These are phyloP conservation scores for Harpagoxenus sublaevis DNA, from an alignment of 2,888 invertebrate species.

Conservation along the genomic window DNA sequence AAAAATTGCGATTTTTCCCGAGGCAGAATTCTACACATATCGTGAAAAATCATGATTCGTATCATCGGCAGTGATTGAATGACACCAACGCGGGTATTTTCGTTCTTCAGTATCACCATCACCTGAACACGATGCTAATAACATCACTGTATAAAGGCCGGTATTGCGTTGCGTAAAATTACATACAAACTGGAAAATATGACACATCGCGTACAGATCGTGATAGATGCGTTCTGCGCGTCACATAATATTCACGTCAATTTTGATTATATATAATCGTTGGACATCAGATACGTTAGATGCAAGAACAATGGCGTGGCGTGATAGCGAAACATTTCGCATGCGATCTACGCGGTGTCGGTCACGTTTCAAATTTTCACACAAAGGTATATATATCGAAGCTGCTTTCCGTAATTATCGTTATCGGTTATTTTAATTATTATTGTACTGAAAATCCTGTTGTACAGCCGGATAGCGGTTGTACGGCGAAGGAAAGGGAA, in stretches of 20 bases:
- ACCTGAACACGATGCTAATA: not conserved
- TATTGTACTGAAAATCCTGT: not conserved
- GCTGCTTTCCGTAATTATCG: not conserved
- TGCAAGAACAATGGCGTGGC: not conserved
- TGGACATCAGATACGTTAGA: slow-evolving; percentile 25
- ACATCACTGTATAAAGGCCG: not conserved
- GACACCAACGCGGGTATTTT: not conserved
- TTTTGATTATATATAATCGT: slow-evolving; percentile 21
- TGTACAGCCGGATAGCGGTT: not conserved
- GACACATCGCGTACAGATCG: not conserved
- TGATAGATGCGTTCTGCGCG: slow-evolving; percentile 18
- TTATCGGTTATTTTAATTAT: slow-evolving; percentile 16
- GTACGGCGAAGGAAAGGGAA: not conserved
- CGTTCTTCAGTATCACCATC: not conserved
- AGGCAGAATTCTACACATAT: not conserved
- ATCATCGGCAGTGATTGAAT: not conserved
- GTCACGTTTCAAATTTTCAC: not conserved
- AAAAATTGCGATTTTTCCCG: not conserved
- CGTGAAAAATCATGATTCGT: slow-evolving; percentile 15
- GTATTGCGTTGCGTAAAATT: slow-evolving; percentile 33
- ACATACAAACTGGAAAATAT: slow-evolving; percentile 4
- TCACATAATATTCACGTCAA: slow-evolving; percentile 10
- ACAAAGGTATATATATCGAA: too few relatives aligned
- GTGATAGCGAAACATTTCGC: slow-evolving; percentile 3
- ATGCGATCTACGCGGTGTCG: not conserved